These are phyloP conservation scores for Cherax quadricarinatus DNA, from an alignment of 1,140 invertebrate genomes.

Conservation along the genomic window DNA sequence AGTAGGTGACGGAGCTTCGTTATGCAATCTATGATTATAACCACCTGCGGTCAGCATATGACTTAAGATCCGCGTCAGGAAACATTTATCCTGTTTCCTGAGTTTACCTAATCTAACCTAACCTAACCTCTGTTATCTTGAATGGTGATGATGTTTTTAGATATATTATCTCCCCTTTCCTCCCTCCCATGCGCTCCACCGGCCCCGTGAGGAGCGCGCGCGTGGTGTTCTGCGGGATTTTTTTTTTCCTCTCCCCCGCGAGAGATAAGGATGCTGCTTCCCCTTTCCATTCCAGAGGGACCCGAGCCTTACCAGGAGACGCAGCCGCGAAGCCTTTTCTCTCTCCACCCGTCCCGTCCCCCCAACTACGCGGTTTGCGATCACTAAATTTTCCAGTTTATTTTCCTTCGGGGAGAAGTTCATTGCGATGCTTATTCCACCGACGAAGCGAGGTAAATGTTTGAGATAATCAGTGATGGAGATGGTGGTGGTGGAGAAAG, in stretches of 20 bases:
- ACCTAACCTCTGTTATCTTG: too few relatives aligned
- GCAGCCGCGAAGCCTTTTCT: neutral
- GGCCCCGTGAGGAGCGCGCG: neutral
- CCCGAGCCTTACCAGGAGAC: slow-evolving; percentile 7
- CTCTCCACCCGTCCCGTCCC: neutral
- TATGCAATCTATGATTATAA: too few relatives aligned
- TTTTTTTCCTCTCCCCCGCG: neutral
- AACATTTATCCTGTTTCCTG: too few relatives aligned
- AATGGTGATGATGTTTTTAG: too few relatives aligned
- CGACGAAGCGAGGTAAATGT: neutral
- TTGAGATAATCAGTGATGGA: neutral
- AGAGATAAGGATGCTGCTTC: slow-evolving; percentile 21
- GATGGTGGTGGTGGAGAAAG: slow-evolving; percentile 7
- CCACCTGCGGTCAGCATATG: too few relatives aligned
- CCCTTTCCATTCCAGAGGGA: slow-evolving; percentile 12
- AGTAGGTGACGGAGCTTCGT: too few relatives aligned
- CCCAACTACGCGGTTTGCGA: neutral
- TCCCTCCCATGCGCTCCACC: too few relatives aligned
- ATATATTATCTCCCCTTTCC: too few relatives aligned
- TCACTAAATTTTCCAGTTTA: neutral
- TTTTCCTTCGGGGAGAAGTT: neutral
- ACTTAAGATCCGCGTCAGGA: too few relatives aligned
- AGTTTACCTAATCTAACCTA: too few relatives aligned
- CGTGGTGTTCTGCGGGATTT: neutral
- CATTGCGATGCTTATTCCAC: neutral